Conservation (phyloP, 2,888 invertebrate species). For the Poecilobothrus nobilitatus region DNA sequence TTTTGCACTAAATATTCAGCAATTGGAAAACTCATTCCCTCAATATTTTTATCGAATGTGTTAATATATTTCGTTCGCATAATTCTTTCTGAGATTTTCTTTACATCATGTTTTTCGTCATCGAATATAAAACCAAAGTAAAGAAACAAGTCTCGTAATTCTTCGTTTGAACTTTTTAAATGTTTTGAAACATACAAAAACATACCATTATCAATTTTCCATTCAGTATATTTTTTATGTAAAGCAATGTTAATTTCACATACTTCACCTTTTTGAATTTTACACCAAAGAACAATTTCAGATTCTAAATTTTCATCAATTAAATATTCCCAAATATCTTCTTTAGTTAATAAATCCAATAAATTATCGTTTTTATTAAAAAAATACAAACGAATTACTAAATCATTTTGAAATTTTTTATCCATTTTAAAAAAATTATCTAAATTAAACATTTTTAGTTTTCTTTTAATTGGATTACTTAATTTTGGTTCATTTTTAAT, state of each 20-base stretch:
- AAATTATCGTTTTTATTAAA: slow-evolving; percentile 34
- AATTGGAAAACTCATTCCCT: slow-evolving; percentile 29
- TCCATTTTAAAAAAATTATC: slow-evolving; percentile 37
- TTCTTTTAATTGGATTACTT: slow-evolving; percentile 20
- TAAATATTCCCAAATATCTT: slow-evolving; percentile 36
- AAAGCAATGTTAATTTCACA: slow-evolving; percentile 18
- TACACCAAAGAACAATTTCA: slow-evolving; percentile 35
- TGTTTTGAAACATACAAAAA: slow-evolving; percentile 33
- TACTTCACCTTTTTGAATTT: slow-evolving; percentile 10
- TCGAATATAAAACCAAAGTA: slow-evolving; percentile 53
- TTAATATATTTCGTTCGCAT: slow-evolving; percentile 38
- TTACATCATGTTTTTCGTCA: slow-evolving; percentile 50
- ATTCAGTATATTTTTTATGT: slow-evolving; percentile 30
- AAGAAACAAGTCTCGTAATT: slow-evolving; percentile 36
- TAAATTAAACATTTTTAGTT: slow-evolving; percentile 33
- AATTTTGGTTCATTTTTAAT: slow-evolving; percentile 28
- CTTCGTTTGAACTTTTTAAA: slow-evolving; percentile 29
- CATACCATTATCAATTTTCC: slow-evolving; percentile 38
- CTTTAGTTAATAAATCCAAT: slow-evolving; percentile 35
- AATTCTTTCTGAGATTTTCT: slow-evolving; percentile 52
- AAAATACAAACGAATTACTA: slow-evolving; percentile 39
- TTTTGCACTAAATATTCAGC: slow-evolving; percentile 30
- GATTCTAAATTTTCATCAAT: slow-evolving; percentile 28
- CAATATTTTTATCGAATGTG: slow-evolving; percentile 28
- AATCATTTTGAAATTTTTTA: slow-evolving; percentile 30